These are phyloP conservation scores for Antechinus stuartii DNA, from an alignment of 2,113 vertebrate genomes.

Conservation along the genomic window DNA sequence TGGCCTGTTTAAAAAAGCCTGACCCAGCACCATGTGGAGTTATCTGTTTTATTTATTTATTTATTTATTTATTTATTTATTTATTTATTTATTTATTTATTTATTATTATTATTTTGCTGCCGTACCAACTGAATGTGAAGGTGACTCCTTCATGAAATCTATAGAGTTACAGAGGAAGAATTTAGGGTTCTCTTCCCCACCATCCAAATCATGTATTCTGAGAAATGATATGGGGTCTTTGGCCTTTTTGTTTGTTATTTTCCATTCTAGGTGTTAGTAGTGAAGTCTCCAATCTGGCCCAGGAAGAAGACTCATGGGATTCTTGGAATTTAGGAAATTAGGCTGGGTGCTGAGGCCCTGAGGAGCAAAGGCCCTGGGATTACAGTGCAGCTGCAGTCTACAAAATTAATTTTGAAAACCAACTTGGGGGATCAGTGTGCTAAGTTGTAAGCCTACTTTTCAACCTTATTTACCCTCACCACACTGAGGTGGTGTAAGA, in stretches of 20 bases:
- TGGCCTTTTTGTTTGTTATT: not conserved
- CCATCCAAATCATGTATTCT: not conserved
- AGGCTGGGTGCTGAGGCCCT: not conserved
- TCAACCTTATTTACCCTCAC: not conserved
- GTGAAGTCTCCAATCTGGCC: not conserved
- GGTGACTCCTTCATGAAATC: not conserved
- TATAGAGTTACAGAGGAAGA: not conserved
- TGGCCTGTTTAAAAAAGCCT: not conserved
- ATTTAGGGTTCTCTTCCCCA: not conserved
- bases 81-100: too few relatives aligned
- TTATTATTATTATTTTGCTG: not conserved
- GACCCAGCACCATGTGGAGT: not conserved
- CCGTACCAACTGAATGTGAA: not conserved
- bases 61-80: too few relatives aligned
- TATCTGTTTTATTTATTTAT: too few relatives aligned
- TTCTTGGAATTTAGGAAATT: not conserved
- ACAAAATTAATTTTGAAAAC: not conserved
- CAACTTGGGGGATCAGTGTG: not conserved
- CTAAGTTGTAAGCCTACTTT: not conserved
- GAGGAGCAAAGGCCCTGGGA: not conserved
- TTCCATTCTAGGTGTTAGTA: not conserved
- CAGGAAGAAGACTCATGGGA: not conserved
- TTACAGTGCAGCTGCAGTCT: not conserved
- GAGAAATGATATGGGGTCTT: not conserved
- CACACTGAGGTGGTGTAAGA: not conserved